These are phyloP conservation scores for Hycleus phaleratus DNA, from an alignment of 1,140 invertebrate species.

Conservation along the genomic window DNA sequence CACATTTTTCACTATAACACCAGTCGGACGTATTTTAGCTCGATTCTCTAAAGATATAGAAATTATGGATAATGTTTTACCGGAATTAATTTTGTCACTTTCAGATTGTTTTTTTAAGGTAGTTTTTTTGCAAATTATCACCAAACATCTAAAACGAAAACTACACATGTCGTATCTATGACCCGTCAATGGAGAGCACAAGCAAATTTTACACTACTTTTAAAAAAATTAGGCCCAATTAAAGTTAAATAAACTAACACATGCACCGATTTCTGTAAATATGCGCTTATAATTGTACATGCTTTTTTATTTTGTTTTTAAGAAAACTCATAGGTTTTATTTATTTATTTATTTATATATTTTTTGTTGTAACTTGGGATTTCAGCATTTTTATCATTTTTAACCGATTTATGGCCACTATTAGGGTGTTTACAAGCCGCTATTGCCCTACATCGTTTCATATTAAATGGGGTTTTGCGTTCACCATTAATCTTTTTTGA, in stretches of 20 bases:
- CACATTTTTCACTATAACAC: constrained; percentile 82
- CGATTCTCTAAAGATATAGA: constrained; percentile 74
- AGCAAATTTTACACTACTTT: no score
- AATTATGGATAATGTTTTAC: constrained; percentile 30
- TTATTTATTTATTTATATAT: background rate
- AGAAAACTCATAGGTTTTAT: background rate
- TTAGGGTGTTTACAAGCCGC: constrained; percentile 68
- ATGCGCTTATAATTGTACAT: no score
- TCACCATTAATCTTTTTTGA: constrained; percentile 78
- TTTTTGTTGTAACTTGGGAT: constrained; percentile 8
- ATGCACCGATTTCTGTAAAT: no score
- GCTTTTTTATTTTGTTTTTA: background rate
- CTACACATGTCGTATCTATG: no score
- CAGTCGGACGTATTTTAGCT: constrained; percentile 74
- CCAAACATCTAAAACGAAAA: no score
- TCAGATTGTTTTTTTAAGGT: constrained; percentile 58
- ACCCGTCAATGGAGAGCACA: no score
- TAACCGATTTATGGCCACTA: constrained; percentile 60
- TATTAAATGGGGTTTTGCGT: constrained; percentile 63
- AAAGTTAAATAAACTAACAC: background rate
- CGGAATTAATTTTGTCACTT: constrained; percentile 64
- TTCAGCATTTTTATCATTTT: constrained; percentile 61
- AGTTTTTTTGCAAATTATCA: background rate
- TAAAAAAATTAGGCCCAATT: background rate
- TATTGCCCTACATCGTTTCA: constrained; percentile 59